These are phyloP conservation scores for Columba janthina DNA, from an alignment of 2,113 vertebrate species.

Conservation along the genomic window DNA sequence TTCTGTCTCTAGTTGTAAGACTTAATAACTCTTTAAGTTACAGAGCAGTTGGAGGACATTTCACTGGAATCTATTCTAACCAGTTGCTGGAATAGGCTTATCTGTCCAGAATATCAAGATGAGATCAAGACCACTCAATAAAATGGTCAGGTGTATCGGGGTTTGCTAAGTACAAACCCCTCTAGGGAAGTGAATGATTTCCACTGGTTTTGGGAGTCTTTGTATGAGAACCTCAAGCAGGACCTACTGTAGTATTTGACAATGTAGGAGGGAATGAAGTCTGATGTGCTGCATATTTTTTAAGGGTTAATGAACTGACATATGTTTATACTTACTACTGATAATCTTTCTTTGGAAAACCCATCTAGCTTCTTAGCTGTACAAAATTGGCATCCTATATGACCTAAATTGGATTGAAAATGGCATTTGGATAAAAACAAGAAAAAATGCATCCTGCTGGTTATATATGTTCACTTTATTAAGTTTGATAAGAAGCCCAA, in stretches of 20 bases:
- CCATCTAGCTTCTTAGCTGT: slow-evolving; percentile 52
- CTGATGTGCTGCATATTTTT: slow-evolving; percentile 31
- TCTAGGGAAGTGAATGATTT: background rate
- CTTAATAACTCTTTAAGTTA: background rate
- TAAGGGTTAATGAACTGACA: slow-evolving; percentile 46
- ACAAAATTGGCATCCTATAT: slow-evolving; percentile 29
- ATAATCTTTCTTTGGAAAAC: slow-evolving; percentile 65
- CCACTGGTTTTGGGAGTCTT: background rate
- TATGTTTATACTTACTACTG: slow-evolving; percentile 61
- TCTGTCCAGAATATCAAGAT: background rate
- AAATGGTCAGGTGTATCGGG: background rate
- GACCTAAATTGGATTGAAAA: slow-evolving; percentile 69
- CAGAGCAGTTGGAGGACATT: background rate
- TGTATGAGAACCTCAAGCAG: background rate
- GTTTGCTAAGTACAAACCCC: background rate
- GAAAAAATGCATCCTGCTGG: slow-evolving; percentile 37
- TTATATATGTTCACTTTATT: slow-evolving; percentile 58
- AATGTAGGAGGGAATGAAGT: background rate
- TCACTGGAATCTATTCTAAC: background rate
- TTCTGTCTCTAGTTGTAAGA: background rate
- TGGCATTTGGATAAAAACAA: slow-evolving; percentile 48
- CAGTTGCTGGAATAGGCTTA: background rate
- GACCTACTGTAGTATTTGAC: background rate
- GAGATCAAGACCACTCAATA: background rate
- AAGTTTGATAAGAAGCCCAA: slow-evolving; percentile 72